phyloP scores from a whole-genome alignment of 2,888 invertebrate species.

The Dasysyrphus tricinctus region DNA sequence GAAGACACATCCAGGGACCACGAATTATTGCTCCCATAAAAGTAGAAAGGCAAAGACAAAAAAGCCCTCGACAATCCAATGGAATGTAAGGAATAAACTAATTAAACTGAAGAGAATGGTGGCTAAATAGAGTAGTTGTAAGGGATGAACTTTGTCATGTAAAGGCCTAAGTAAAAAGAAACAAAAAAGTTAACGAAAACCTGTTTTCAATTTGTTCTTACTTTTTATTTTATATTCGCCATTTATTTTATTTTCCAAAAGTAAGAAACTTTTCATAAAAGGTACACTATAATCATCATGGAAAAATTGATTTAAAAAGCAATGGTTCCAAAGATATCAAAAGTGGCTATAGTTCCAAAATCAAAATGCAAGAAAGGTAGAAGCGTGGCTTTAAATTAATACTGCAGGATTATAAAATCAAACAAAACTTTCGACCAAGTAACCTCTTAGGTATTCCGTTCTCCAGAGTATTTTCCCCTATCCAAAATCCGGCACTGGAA shows the following conservation, averaged over 20 bases:
- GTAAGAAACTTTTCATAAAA: no score
- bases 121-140: not conserved
- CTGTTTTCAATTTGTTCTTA: no score
- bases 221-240: no score
- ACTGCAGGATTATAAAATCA: no score
- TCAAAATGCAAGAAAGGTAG: no score
- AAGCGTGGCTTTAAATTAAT: no score
- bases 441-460: not conserved
- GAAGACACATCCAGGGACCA: conserved; percentile 20
- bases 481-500: not conserved
- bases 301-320: no score
- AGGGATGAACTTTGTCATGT: not conserved
- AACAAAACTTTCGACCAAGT: not conserved
- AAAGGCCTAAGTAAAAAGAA: not conserved
- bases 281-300: no score
- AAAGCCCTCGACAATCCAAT: not conserved
- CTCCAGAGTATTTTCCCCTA: not conserved
- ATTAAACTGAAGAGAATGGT: conserved; percentile 32
- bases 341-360: no score
- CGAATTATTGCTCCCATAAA: conserved; percentile 41
- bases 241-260: no score
- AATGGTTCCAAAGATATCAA: no score
- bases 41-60: not conserved
- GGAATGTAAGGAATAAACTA: conserved; percentile 25
- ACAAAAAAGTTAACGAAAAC: no score